Evolutionary conservation across 2,888 invertebrate genomes (phyloP).

Genomic region (Ormyrus labotus): DNA sequence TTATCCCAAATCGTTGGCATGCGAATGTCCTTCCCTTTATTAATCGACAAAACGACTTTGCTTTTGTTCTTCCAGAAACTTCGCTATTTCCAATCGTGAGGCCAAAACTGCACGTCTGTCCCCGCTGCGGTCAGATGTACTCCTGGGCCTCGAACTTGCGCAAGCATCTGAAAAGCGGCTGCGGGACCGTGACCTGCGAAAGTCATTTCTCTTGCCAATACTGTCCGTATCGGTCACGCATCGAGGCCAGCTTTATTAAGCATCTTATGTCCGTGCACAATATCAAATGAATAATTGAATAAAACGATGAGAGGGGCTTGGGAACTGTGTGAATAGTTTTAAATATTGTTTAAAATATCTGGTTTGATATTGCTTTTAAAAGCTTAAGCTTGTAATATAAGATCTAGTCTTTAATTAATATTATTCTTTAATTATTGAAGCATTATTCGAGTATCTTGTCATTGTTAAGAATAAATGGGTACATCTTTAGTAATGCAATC

Average conservation of each 20-base stretch:
- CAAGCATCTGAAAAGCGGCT: slow-evolving; percentile 72
- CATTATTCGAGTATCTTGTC: too few relatives aligned
- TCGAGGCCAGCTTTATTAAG: slow-evolving; percentile 72
- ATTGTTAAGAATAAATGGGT: too few relatives aligned
- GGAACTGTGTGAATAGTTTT: too few relatives aligned
- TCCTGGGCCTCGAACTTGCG: slow-evolving; percentile 75
- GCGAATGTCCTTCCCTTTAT: background rate
- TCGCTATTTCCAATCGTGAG: slow-evolving; percentile 73
- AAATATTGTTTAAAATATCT: too few relatives aligned
- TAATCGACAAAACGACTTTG: background rate
- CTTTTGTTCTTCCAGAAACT: slow-evolving; percentile 68
- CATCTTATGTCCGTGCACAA: slow-evolving; percentile 74
- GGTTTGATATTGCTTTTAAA: too few relatives aligned
- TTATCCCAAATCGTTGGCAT: background rate
- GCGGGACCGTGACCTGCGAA: slow-evolving; percentile 72
- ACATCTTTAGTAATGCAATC: background rate
- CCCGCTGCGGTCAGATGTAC: slow-evolving; percentile 75
- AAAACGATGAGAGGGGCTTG: background rate
- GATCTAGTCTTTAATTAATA: too few relatives aligned
- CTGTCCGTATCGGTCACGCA: slow-evolving; percentile 73
- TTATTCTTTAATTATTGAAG: too few relatives aligned
- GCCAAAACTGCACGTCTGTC: slow-evolving; percentile 73
- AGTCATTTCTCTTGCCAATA: slow-evolving; percentile 74
- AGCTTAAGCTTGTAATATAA: too few relatives aligned
- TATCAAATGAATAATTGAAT: slow-evolving; percentile 67